phyloP scores from a whole-genome alignment of 2,113 vertebrate species.

The Bucco capensis region DNA sequence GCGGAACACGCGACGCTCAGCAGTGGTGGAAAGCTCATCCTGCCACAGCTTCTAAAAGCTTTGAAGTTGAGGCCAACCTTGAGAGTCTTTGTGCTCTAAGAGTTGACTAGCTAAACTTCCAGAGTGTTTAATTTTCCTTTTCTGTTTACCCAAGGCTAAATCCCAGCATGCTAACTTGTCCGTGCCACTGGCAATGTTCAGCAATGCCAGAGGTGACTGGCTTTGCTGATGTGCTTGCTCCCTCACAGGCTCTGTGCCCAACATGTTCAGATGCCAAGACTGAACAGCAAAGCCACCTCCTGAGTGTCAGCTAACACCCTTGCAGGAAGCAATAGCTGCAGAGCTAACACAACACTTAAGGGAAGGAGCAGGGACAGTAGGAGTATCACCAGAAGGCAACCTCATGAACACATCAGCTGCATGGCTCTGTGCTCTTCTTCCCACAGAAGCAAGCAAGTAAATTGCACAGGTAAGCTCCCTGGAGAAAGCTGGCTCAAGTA shows the following conservation, averaged over 20 bases:
- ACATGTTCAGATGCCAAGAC: accelerated
- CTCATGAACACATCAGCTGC: neutral
- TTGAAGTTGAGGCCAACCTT: neutral
- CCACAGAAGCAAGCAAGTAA: neutral
- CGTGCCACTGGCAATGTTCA: too few species aligned
- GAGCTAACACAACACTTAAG: neutral
- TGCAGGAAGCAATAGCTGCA: accelerated
- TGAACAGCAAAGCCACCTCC: neutral
- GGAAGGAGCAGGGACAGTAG: accelerated
- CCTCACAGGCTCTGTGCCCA: accelerated
- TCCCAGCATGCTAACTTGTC: neutral
- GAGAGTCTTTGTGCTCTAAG: neutral
- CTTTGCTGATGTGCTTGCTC: accelerated
- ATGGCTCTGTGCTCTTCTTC: accelerated
- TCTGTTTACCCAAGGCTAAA: neutral
- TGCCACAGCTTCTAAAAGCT: neutral
- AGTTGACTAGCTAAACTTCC: neutral
- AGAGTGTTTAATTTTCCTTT: neutral
- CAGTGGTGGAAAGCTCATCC: neutral
- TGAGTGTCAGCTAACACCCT: neutral
- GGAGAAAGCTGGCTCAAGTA: neutral
- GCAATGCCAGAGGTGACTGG: accelerated
- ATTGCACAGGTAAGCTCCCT: neutral
- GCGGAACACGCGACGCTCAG: neutral
- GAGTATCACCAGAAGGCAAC: too few species aligned